Evolutionary conservation across 2,888 invertebrate species (phyloP), one percentile per base, ranked within the genome.

Genomic region (Copidosoma aretas): DNA sequence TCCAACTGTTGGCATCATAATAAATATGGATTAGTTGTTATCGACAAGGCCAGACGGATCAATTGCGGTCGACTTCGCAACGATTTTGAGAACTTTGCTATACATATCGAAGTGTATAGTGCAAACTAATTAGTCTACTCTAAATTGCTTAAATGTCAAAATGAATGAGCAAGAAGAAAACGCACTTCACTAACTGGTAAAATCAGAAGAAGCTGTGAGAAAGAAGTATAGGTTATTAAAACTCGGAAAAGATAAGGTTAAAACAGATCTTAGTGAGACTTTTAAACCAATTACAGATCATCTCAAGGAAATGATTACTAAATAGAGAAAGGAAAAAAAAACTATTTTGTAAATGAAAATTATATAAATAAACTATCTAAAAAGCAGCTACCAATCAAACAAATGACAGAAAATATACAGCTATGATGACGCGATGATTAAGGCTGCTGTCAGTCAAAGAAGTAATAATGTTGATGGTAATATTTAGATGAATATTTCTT

Each of bases 1-100:
- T 19, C 60, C 1, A 41, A 73, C 60, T 79, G 79, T 71, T 82
- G 81, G 81, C 74, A 74, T 21, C 19, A 25, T 32, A 59, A 76
- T 51, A 72, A 73, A 22, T 78, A 77, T 73, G 74, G 76, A 8
- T 80, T 79, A 72, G 43, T 80, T 14, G 32, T 32, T 5, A 32
- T 8, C 3, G 32, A 32, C 8, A 3, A 32, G 32, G 32, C 3
- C 3, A 32, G 32, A 32, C 3, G 8, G 4, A 8, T 3, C 32
- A 8, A 32, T 32, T 5, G 8, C 8, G 32, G 32, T 32, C 3
- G 32, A 32, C n/a, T n/a, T n/a, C 32, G 79, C 22, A 75, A 75
- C 71, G 77, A 77, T 17, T 78, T 80, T 64, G 77, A 80, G 53
- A 60, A 46, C 19, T 75, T 75, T 60, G 17, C 59, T 54, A 62